phyloP scores from a whole-genome alignment of 1,140 invertebrate species.

The Grapholita molesta region DNA sequence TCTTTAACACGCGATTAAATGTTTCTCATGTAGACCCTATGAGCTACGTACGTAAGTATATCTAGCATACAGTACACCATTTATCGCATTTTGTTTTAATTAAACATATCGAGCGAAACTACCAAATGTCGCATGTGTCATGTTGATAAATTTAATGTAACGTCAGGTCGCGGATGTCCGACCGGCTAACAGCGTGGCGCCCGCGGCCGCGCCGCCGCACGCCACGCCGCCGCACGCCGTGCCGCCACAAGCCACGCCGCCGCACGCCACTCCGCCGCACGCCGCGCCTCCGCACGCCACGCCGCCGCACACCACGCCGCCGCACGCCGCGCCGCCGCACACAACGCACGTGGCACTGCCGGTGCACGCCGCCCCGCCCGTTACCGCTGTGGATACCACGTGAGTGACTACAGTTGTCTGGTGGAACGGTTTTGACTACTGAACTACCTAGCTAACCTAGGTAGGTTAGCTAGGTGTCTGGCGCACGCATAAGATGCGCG shows the following conservation, averaged over 20 bases:
- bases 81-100: too few species aligned
- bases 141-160: neutral
- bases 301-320: conserved; percentile 21
- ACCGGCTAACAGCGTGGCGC: neutral
- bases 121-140: too few species aligned
- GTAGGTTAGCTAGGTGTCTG: too few species aligned
- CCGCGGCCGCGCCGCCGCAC: neutral
- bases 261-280: conserved; percentile 7
- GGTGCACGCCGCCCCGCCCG: conserved; percentile 7
- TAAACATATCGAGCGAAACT: too few species aligned
- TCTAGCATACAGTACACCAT: too few species aligned
- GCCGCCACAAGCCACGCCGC: neutral
- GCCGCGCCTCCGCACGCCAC: neutral
- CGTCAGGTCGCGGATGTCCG: neutral
- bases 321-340: conserved; percentile 5
- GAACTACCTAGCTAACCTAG: too few species aligned
- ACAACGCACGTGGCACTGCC: conserved; percentile 12
- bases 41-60: too few species aligned
- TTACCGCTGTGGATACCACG: conserved; percentile 31
- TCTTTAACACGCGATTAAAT: too few species aligned
- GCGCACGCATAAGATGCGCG: too few species aligned
- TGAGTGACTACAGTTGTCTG: conserved; percentile 50
- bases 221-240: conserved; percentile 23
- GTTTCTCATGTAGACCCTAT: too few species aligned
- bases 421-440: too few species aligned